Evolutionary conservation across 2,888 invertebrate genomes (phyloP), one percentile per base, ranked within the genome.

Genomic region (Parthenolecanium corni): DNA sequence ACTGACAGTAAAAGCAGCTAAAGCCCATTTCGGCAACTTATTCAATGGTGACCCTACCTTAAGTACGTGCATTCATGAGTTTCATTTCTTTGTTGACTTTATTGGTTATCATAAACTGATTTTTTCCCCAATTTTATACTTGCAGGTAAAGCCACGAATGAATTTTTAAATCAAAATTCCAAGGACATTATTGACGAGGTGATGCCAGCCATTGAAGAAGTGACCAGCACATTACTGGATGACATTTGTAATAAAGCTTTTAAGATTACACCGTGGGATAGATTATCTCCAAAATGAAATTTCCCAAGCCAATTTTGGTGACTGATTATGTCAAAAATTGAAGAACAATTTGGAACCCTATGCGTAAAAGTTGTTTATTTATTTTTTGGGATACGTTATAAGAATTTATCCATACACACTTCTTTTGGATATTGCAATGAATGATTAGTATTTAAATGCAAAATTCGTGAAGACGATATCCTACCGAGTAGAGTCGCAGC

Each of bases 1-100:
- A 38, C 77, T 85, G 14, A 77, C 76, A 25, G 79, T 84, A 2
- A 82, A 81, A 20, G 76, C 79, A 61, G 79, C 82, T 0, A 76
- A 76, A 53, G 76, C 85, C 65, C 75, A 79, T 69, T 75, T 85
- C 44, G 82, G 79, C 56, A 84, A 84, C 71, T 75, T 85, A 42
- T 85, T 85, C 70, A 79, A 80, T 64, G 81, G 82, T 0, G 83
- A 84, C 70, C 79, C 81, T 65, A 73, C 81, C 31, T 75, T 85
- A 1, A 82, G 83, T 75, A 66, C 72, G 72, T 69, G 31, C 14
- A 23, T 20, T n/a, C 44, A 12, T 40, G 1, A 12, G 14, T 46
- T 20, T 12, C 38, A 24, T 52, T 46, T 20, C 36, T 42, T 12
- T 0, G 21, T 5, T 40, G n/a, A 18, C 3, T 52, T 18, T 23